phyloP scores from a whole-genome alignment of 2,113 vertebrate species.

The Actenoides lindsayi region DNA sequence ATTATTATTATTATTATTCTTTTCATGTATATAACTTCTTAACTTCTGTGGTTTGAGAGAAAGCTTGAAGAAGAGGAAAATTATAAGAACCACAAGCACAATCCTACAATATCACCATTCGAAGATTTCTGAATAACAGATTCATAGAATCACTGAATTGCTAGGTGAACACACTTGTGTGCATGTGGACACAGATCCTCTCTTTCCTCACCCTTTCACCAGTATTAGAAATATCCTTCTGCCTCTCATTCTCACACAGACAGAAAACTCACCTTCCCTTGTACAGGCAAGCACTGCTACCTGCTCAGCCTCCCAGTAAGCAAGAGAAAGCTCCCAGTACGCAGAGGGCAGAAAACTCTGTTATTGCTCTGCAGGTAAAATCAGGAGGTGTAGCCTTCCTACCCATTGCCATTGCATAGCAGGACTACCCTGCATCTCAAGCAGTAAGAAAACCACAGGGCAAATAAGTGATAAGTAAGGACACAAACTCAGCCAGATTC shows the following conservation, averaged over 20 bases:
- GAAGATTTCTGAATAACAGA: not conserved
- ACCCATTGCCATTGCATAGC: not conserved
- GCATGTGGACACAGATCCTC: not conserved
- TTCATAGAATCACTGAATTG: not conserved
- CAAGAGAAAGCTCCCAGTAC: not conserved
- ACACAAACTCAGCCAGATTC: not conserved
- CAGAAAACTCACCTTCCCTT: not conserved
- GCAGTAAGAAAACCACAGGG: not conserved
- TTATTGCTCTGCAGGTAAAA: not conserved
- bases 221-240: not conserved
- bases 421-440: not conserved
- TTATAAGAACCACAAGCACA: not conserved
- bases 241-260: not conserved
- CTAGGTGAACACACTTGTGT: accelerated
- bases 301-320: not conserved
- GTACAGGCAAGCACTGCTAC: not conserved
- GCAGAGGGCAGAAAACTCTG: not conserved
- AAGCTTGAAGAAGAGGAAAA: not conserved
- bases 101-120: not conserved
- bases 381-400: not conserved
- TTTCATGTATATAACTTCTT: not conserved
- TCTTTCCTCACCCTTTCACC: not conserved
- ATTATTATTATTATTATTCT: too few species aligned
- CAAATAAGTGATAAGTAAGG: not conserved
- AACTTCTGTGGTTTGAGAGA: not conserved